A percentile compares a stretch with the other conserved stretches of the same genome.
These are phyloP conservation scores for Stichodactyla helianthus DNA, from an alignment of 64 coral and sea anemone species.

Conservation along the genomic window DNA sequence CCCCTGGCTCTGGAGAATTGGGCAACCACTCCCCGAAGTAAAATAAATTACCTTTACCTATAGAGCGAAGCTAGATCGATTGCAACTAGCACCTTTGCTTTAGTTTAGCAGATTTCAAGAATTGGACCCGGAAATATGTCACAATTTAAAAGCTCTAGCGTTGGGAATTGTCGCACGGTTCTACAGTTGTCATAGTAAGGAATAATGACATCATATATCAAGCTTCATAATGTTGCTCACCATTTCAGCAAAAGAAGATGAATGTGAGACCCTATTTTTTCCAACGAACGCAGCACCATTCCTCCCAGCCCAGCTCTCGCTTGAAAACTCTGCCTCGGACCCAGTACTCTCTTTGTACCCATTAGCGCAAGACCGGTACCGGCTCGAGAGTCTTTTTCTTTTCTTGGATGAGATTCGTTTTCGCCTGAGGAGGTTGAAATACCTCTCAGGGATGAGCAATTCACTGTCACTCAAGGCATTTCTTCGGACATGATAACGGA, in stretches of 20 bases:
- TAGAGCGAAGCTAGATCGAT: no score
- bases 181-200: no score
- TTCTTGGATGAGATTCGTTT: neutral
- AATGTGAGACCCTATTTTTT: neutral
- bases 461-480: slow-evolving; percentile 3
- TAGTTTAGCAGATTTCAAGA: no score
- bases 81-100: no score
- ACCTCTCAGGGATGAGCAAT: neutral
- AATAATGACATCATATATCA: no score
- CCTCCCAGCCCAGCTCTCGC: neutral
- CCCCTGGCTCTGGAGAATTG: no score
- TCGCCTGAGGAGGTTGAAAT: neutral
- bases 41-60: no score
- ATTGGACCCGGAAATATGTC: no score
- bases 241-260: neutral
- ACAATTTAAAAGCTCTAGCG: no score
- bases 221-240: neutral
- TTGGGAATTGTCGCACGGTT: no score
- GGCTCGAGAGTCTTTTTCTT: neutral
- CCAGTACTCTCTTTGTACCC: neutral
- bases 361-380: neutral
- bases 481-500: neutral
- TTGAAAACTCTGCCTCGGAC: neutral
- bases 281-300: neutral
- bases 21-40: no score